Percentiles rank a stretch among this genome's conserved stretches.
Conservation (phyloP, 2,113 vertebrate species). For the Dunckerocampus dactyliophorus region DNA sequence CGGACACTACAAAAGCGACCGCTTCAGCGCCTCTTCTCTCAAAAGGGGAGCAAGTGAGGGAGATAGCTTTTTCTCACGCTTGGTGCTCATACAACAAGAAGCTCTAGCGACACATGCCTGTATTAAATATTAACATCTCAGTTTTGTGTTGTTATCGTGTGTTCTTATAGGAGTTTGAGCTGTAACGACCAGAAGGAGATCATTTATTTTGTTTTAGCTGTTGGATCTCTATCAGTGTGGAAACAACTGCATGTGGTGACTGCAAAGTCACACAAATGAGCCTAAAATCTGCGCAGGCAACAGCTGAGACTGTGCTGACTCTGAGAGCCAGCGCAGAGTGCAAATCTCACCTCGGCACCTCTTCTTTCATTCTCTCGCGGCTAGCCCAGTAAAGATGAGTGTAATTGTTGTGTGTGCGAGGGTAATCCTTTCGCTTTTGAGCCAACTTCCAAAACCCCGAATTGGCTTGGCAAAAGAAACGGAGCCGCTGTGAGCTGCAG, state of each 20-base stretch:
- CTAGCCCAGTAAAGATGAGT: constrained; percentile 30
- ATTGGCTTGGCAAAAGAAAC: constrained; percentile 43
- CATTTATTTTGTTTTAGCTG: not conserved
- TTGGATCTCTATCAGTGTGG: constrained; percentile 2
- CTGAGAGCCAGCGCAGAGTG: constrained; percentile 26
- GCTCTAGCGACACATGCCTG: too few relatives aligned
- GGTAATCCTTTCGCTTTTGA: constrained; percentile 40
- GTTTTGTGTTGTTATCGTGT: too few relatives aligned
- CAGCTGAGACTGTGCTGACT: constrained; percentile 9
- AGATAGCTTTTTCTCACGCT: too few relatives aligned
- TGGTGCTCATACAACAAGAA: too few relatives aligned
- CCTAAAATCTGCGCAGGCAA: not conserved
- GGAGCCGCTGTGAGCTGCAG: constrained; percentile 21
- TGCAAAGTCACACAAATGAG: constrained; percentile 8
- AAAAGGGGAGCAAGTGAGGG: too few relatives aligned
- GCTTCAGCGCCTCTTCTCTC: too few relatives aligned
- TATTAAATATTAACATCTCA: too few relatives aligned
- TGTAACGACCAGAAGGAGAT: not conserved
- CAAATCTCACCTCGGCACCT: constrained; percentile 38
- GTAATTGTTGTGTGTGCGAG: constrained; percentile 36
- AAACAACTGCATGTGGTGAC: constrained; percentile 1
- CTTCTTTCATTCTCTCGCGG: constrained; percentile 34
- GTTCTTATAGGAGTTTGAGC: too few relatives aligned
- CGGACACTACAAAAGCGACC: too few relatives aligned
- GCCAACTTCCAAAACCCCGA: constrained; percentile 37